These are phyloP conservation scores for Zelostemma sp. DNA, from an alignment of 1,140 invertebrate genomes.

Conservation along the genomic window DNA sequence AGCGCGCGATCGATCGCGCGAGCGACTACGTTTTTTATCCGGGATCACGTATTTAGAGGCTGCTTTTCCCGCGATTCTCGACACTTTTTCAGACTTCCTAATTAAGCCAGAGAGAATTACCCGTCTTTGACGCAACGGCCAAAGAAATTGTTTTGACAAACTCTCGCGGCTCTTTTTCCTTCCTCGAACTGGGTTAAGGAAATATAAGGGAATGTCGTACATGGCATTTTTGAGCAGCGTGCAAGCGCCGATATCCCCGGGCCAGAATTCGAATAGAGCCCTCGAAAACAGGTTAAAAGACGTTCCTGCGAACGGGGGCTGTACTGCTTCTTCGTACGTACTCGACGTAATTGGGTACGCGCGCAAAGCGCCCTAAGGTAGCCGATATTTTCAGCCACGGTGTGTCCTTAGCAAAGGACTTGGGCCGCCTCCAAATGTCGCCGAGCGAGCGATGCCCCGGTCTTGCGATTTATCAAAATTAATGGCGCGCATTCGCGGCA, in stretches of 20 bases:
- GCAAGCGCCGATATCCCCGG: background rate
- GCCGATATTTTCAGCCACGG: slow-evolving; percentile 34
- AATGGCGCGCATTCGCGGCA: slow-evolving; percentile 13
- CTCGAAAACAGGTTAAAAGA: background rate
- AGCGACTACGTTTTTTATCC: too few species aligned
- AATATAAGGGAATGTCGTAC: background rate
- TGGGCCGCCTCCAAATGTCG: slow-evolving; percentile 35
- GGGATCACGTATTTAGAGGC: too few species aligned
- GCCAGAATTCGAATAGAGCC: background rate
- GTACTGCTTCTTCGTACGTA: slow-evolving; percentile 15
- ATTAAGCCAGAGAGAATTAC: too few species aligned
- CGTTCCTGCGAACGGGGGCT: slow-evolving; percentile 2
- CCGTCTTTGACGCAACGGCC: too few species aligned
- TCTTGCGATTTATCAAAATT: slow-evolving; percentile 37
- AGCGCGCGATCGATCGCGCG: too few species aligned
- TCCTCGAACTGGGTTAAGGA: background rate
- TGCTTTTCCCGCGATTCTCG: too few species aligned
- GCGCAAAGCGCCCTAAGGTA: slow-evolving; percentile 48
- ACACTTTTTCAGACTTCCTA: too few species aligned
- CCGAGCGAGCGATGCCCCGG: slow-evolving; percentile 16
- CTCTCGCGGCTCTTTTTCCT: too few species aligned
- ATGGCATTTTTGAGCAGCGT: background rate
- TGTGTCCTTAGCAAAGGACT: slow-evolving; percentile 16
- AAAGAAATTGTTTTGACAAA: too few species aligned
- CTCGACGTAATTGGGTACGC: slow-evolving; percentile 49